These are phyloP conservation scores for Pontoporia blainvillei DNA, from an alignment of 2,113 vertebrate genomes.

Conservation along the genomic window DNA sequence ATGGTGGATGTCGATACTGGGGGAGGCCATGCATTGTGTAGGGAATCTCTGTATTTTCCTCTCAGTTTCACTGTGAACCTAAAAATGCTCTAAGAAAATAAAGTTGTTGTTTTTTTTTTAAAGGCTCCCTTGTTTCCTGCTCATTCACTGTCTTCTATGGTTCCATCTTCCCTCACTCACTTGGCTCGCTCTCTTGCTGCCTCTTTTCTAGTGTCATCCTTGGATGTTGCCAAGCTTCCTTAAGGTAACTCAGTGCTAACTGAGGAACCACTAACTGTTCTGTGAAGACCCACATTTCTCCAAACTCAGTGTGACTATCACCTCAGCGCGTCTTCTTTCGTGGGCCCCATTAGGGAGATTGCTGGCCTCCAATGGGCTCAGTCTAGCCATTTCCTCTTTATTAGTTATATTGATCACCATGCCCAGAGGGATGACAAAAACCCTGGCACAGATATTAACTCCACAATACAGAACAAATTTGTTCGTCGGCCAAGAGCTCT, in stretches of 20 bases:
- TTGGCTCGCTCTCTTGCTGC: not conserved
- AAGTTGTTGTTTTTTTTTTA: not conserved
- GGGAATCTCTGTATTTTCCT: not conserved
- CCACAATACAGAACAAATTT: conserved; percentile 49
- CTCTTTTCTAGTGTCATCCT: not conserved
- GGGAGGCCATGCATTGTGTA: not conserved
- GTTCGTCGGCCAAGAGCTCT: conserved; percentile 55
- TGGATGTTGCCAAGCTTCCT: not conserved
- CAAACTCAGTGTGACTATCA: not conserved
- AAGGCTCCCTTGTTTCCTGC: not conserved
- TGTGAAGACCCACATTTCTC: not conserved
- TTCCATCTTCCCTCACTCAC: not conserved
- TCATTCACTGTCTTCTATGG: not conserved
- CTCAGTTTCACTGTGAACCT: not conserved
- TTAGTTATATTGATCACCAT: conserved; percentile 64
- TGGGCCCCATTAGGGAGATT: not conserved
- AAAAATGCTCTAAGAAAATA: not conserved
- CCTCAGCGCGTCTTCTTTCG: not conserved
- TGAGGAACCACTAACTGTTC: not conserved
- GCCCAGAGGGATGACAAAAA: conserved; percentile 40
- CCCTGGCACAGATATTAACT: conserved; percentile 66
- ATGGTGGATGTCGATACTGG: not conserved
- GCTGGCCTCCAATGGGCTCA: not conserved
- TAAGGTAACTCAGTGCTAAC: not conserved
- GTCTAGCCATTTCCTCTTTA: conserved; percentile 53